Conservation (phyloP, 1,140 invertebrate species). For the Oreohelix idahoensis region DNA sequence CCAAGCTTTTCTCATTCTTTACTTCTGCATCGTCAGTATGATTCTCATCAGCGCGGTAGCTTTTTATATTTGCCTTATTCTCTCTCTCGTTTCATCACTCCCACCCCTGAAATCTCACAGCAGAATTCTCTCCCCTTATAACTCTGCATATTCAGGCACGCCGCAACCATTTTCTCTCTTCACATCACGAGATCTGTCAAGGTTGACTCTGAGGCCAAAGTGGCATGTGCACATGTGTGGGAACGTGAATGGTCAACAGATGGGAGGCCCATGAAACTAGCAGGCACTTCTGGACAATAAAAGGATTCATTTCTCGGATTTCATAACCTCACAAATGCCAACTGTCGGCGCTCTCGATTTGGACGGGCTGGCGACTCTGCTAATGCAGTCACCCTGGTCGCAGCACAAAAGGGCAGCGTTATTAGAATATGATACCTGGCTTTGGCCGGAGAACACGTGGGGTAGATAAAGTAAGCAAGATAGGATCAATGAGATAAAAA, state of each 20-base stretch:
- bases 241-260: not conserved
- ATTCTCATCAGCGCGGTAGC: too few species aligned
- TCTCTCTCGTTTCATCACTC: too few species aligned
- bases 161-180: too few species aligned
- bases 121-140: too few species aligned
- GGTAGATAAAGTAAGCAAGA: not conserved
- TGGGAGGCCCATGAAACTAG: not conserved
- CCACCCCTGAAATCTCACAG: too few species aligned
- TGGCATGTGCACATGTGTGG: not conserved
- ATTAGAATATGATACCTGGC: not conserved
- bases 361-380: not conserved
- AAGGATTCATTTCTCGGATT: constrained; percentile 1
- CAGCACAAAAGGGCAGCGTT: not conserved
- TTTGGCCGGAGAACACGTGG: not conserved
- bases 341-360: not conserved
- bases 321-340: not conserved
- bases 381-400: not conserved
- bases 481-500: not conserved
- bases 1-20: too few species aligned
- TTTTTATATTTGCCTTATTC: too few species aligned
- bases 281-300: not conserved
- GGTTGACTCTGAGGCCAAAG: not conserved
- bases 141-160: too few species aligned
- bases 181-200: not conserved
- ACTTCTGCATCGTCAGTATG: too few species aligned